Base-by-base conservation (phyloP, 2,113 vertebrate genomes). In the Eublepharis macularius region DNA sequence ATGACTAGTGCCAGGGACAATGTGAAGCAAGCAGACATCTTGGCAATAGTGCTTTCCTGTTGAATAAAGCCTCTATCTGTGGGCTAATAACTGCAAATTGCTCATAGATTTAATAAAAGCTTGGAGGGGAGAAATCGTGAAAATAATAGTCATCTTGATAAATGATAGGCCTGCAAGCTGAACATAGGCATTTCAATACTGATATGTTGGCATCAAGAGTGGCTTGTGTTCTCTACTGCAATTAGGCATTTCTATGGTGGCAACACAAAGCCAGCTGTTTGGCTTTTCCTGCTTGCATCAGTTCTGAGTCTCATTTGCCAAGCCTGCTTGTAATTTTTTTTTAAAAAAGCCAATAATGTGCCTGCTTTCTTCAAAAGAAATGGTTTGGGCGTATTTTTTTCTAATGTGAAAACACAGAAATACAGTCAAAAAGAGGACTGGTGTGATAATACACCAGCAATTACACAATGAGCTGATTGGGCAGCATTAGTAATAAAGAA, bases 91-190 rank as follows among this genome's bases (percentile, higher is more conserved):
- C 85, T 92, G 87, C 70, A 92, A 92, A 94, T 93, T 93, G 85
- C 84, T 91, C 76, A 45, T 88, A 92, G 92, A 88, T 90, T 89
- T 91, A 90, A 91, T 90, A 91, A 94, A 94, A 90, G 89, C 94
- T 94, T 90, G 65, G 81, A 92, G 82, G 89, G 87, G 86, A 82
- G 81, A 73, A 87, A 87, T 93, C 90, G 63, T 17, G 84, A 92
- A 94, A 93, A 94, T 93, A 94, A 90, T 93, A 94, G 92, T 90
- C 39, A 94, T 94, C 94, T 94, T 88, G 88, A 93, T 87, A 94
- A 95, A 93, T 91, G 89, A 93, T 93, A 90, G 92, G 70, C 89
- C 78, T 92, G 43, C 87, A 76, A 47, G 3, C 69, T 82, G 89
- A 92, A 94, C 88, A 95, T 94, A 93, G 63, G 85, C 85, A 86